Evolutionary conservation across 2,113 vertebrate genomes (phyloP), one percentile per base, ranked within the genome.

Genomic region (Odobenus rosmarus): DNA sequence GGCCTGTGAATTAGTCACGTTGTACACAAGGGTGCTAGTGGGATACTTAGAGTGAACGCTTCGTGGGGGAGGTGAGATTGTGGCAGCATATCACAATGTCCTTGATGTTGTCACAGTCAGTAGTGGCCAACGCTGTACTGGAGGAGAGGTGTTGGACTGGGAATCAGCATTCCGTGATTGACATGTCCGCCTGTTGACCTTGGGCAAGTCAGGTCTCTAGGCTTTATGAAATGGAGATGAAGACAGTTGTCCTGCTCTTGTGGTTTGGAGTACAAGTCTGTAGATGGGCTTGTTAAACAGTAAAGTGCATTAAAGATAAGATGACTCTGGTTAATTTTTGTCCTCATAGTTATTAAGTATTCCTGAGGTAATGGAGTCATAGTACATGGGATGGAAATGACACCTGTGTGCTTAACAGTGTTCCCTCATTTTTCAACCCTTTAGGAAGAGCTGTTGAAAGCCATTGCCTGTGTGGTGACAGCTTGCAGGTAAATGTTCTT

Each of bases 361-460:
- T 94, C 33, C 23, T 92, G 36, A 94, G 76, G 42, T 85, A 61
- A 18, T 64, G 1, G 49, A 71, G 18, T 87, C 86, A 49, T 18
- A 24, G 23, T 31, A 9, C 16, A 39, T 57, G 71, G 42, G 90
- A 83, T 71, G 46, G 57, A 24, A 69, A 21, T 93, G 93, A 53
- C 7, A 64, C 19, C 3, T 31, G 1, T 69, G n/a, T 69, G 64
- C 46, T 72, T 94, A 86, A 87, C 71, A 51, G 4, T 46, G 49
- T 95, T 55, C 31, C 28, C 81, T 96, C 33, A 55, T 53, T 88
- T 97, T 94, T 92, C 46, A 85, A 95, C 8, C 0, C 97, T 90
- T 39, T 97, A 99, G 99, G 99, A 99, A 98, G 99, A 99, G 96
- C 98, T 99, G 2, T 94, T 99, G 96, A 99, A 99, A 98, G 99